These are phyloP conservation scores for Hesperophylax magnus DNA, from an alignment of 1,140 invertebrate species.

Conservation along the genomic window DNA sequence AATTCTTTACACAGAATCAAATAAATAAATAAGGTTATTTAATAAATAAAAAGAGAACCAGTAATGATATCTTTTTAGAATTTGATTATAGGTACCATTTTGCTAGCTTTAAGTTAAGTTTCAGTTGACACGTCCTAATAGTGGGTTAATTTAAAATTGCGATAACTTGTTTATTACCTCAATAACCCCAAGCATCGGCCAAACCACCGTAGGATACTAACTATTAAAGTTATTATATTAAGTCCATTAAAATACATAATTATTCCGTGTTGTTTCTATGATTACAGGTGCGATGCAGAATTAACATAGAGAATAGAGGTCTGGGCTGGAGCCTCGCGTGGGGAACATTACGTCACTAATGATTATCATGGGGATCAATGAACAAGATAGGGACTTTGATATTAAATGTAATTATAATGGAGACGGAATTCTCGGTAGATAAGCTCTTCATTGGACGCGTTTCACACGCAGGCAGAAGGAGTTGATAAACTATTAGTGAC, in stretches of 20 bases:
- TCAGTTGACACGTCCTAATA: no score
- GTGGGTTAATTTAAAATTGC: background rate
- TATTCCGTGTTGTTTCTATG: slow-evolving; percentile 32
- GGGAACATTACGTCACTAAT: slow-evolving; percentile 7
- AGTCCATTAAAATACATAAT: slow-evolving; percentile 10
- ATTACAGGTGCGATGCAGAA: slow-evolving; percentile 36
- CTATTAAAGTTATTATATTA: no score
- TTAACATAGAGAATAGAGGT: slow-evolving; percentile 24
- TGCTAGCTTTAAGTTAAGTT: no score
- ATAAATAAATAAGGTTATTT: no score
- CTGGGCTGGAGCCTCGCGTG: slow-evolving; percentile 17
- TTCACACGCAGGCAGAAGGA: background rate
- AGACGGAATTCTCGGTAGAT: slow-evolving; percentile 17
- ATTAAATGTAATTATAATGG: slow-evolving; percentile 26
- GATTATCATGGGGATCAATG: slow-evolving; percentile 22
- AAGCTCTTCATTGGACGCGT: background rate
- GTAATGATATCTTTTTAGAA: no score
- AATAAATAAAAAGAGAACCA: no score
- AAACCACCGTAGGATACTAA: no score
- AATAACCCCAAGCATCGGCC: no score
- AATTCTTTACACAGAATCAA: no score
- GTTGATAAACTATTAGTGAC: no score
- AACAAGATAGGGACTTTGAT: slow-evolving; percentile 13
- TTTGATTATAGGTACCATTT: no score
- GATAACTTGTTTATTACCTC: no score